Conservation (phyloP, 2,797 vertebrate species). For the Urophycis tenuis region DNA sequence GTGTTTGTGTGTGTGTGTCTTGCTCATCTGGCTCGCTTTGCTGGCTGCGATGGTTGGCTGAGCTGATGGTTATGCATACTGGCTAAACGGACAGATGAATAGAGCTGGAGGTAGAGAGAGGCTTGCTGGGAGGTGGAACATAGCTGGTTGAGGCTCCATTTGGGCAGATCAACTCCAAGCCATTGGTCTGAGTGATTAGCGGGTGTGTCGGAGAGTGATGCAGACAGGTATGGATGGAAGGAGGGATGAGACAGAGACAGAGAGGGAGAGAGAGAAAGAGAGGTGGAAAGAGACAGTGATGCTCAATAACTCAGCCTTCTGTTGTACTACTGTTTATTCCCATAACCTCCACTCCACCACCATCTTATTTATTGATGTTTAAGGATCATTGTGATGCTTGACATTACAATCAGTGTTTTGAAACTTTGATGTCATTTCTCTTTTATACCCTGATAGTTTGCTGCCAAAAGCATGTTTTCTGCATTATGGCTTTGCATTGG, state of each 20-base stretch:
- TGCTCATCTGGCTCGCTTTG: constrained; percentile 52
- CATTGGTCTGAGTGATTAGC: constrained; percentile 68
- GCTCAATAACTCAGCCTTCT: constrained; percentile 29
- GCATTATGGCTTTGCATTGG: not conserved
- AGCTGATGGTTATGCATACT: constrained; percentile 69
- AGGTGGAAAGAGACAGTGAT: constrained; percentile 29
- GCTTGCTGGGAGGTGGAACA: constrained; percentile 29
- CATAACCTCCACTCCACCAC: not conserved
- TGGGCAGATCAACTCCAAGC: constrained; percentile 65
- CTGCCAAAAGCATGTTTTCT: not conserved
- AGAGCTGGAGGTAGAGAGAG: constrained; percentile 37
- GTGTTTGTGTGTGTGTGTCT: constrained; percentile 3
- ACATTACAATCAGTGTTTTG: not conserved
- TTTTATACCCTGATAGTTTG: not conserved
- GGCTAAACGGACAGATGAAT: constrained; percentile 59
- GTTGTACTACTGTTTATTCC: constrained; percentile 6
- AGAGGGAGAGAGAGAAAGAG: constrained; percentile 6
- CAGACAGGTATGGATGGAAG: constrained; percentile 35
- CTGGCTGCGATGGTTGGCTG: constrained; percentile 59
- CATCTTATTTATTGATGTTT: not conserved
- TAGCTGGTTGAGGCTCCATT: constrained; percentile 60
- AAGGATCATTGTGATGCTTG: not conserved
- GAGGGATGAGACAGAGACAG: constrained; percentile 19
- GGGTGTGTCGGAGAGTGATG: constrained; percentile 59
- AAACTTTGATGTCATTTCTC: not conserved